phyloP scores from a whole-genome alignment of 92 coral and sea anemone genomes.

The Epizoanthus illoricatus region DNA sequence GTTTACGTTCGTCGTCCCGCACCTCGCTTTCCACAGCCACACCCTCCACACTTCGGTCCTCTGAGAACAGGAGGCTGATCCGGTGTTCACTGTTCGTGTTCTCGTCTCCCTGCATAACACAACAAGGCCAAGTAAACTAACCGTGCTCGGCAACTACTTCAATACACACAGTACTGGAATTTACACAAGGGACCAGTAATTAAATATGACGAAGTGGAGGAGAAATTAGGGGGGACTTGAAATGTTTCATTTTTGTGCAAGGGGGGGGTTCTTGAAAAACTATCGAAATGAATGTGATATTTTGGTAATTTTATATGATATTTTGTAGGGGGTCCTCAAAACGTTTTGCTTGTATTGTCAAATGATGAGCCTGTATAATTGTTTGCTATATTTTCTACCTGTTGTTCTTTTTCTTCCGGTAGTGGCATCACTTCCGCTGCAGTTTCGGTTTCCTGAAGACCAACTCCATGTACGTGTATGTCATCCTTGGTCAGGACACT shows the following conservation, averaged over 20 bases:
- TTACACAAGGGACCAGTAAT: not conserved
- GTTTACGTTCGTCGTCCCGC: slow-evolving; percentile 5
- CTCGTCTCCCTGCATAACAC: not conserved
- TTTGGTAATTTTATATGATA: too few species aligned
- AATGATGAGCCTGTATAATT: not conserved
- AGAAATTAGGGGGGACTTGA: too few species aligned
- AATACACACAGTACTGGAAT: not conserved
- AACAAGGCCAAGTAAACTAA: not conserved
- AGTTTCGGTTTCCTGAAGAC: slow-evolving; percentile 10
- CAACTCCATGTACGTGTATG: slow-evolving; percentile 21
- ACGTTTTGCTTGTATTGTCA: not conserved
- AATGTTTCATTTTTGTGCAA: too few species aligned
- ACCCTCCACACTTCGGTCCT: slow-evolving; percentile 25
- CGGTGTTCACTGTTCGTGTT: not conserved
- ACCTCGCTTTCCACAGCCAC: slow-evolving; percentile 33
- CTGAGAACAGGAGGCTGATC: slow-evolving; percentile 19
- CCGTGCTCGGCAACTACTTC: too few species aligned
- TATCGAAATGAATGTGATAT: too few species aligned
- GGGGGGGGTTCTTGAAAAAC: too few species aligned
- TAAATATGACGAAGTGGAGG: not conserved
- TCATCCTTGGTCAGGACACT: slow-evolving; percentile 25
- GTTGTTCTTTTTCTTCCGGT: not conserved
- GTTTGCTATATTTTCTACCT: not conserved
- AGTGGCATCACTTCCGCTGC: slow-evolving; percentile 13
- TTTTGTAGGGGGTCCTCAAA: too few species aligned